Evolutionary conservation across 2,888 invertebrate species (phyloP).

Genomic region (Lamellibrachia satsuma): DNA sequence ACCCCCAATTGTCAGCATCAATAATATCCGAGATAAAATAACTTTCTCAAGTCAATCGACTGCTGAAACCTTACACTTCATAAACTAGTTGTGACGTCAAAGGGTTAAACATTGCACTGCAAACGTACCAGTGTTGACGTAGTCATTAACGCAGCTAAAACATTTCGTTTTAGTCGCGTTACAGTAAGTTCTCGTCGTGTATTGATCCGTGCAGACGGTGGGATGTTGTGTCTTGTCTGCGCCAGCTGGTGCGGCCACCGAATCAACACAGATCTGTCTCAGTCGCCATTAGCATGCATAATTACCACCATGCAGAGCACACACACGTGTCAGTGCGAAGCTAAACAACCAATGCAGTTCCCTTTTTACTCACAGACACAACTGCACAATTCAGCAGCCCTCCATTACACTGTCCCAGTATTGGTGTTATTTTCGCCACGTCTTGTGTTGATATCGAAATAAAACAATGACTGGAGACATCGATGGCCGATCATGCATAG

Average conservation of each 20-base stretch:
- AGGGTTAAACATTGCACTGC: neutral
- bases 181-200: neutral
- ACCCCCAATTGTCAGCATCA: neutral
- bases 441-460: neutral
- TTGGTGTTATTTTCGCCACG: neutral
- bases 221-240: neutral
- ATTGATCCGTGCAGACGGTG: neutral
- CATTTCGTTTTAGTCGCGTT: neutral
- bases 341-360: neutral
- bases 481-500: neutral
- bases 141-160: neutral
- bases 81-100: neutral
- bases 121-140: slow-evolving; percentile 1
- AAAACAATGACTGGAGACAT: neutral
- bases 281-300: neutral
- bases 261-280: neutral
- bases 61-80: neutral
- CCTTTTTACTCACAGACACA: neutral
- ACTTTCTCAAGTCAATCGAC: neutral
- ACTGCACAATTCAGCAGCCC: neutral
- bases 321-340: neutral
- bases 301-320: neutral
- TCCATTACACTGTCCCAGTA: neutral
- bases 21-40: neutral
- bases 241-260: neutral